phyloP scores from a whole-genome alignment of 2,888 invertebrate species.

The Limenitis camilla region DNA sequence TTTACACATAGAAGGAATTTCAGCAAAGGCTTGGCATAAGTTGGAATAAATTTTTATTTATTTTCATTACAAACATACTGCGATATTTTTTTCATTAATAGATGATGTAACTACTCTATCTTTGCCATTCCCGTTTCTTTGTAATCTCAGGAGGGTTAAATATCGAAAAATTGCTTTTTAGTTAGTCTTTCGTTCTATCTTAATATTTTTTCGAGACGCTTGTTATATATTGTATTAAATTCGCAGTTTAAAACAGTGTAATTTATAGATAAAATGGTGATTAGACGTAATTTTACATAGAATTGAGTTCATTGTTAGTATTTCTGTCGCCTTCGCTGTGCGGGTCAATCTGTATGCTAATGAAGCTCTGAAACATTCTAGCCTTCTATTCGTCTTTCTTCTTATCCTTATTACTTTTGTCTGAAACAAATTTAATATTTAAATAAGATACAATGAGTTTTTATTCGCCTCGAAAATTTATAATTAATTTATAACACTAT shows the following conservation, averaged over 20 bases:
- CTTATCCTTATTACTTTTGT: conserved; percentile 33
- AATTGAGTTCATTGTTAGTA: conserved; percentile 45
- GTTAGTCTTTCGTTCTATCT: too few species aligned
- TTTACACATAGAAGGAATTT: too few species aligned
- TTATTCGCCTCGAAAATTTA: conserved; percentile 3
- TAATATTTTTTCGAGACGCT: too few species aligned
- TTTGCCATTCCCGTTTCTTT: too few species aligned
- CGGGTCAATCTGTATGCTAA: conserved; percentile 66
- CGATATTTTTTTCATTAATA: too few species aligned
- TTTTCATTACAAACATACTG: too few species aligned
- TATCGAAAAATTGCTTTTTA: too few species aligned
- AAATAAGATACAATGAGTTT: conserved; percentile 3
- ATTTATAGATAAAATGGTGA: conserved; percentile 4
- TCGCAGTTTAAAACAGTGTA: background rate
- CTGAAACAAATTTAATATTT: conserved; percentile 25
- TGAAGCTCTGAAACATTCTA: conserved; percentile 37
- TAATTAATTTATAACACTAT: background rate
- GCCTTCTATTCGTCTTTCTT: conserved; percentile 32
- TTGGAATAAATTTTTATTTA: too few species aligned
- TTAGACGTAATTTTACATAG: conserved; percentile 26
- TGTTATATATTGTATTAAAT: background rate
- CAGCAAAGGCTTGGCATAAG: too few species aligned
- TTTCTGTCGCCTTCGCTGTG: conserved; percentile 39
- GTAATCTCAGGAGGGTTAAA: too few species aligned
- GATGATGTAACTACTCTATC: too few species aligned